phyloP scores from a whole-genome alignment of 2,113 vertebrate genomes.

The Erpornis zantholeuca region DNA sequence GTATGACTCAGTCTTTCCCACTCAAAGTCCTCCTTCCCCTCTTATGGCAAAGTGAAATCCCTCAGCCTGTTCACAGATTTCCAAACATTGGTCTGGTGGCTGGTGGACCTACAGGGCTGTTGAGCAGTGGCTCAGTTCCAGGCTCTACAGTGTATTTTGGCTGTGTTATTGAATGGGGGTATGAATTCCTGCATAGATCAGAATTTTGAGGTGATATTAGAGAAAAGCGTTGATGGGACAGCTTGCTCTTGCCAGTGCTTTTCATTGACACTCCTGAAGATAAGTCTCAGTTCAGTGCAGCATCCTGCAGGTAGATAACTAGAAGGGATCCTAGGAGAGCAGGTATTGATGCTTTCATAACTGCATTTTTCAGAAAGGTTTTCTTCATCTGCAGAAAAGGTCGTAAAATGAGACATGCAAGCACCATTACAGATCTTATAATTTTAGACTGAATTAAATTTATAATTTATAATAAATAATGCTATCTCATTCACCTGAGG shows the following conservation, averaged over 20 bases:
- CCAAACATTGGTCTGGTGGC: fast-evolving
- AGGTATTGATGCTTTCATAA: background rate
- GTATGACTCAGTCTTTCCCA: background rate
- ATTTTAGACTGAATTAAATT: background rate
- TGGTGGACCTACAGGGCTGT: background rate
- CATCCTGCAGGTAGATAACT: background rate
- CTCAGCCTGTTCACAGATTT: background rate
- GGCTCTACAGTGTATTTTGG: background rate
- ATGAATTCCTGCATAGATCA: background rate
- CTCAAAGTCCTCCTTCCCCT: background rate
- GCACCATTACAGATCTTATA: background rate
- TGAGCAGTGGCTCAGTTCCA: fast-evolving
- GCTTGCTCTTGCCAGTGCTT: background rate
- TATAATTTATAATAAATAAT: background rate
- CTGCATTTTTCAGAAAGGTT: background rate
- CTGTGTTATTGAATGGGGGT: background rate
- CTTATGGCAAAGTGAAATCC: background rate
- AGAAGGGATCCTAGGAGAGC: background rate
- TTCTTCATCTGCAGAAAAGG: background rate
- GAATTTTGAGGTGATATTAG: background rate
- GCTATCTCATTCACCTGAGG: background rate
- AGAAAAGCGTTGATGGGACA: fast-evolving
- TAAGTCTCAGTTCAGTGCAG: background rate
- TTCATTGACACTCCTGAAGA: background rate
- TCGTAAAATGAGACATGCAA: background rate